Evolutionary conservation across 2,797 vertebrate genomes (phyloP).

Genomic region (Dendrocincla fuliginosa): DNA sequence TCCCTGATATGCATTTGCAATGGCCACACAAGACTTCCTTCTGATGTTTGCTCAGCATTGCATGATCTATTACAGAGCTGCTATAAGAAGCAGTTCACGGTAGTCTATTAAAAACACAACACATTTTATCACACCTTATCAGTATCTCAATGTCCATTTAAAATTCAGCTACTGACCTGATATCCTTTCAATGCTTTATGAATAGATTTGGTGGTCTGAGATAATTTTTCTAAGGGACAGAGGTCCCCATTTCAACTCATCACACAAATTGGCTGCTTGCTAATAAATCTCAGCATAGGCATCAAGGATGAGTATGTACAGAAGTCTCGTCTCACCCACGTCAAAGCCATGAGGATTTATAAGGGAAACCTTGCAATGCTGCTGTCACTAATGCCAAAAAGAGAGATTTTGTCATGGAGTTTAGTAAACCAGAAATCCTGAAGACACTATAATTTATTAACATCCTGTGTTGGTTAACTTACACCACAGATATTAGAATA

Average conservation of each 20-base stretch:
- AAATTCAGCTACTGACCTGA: not conserved
- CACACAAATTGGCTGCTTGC: not conserved
- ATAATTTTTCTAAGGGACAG: slow-evolving; percentile 12
- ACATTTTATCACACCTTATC: slow-evolving; percentile 21
- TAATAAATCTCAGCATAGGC: slow-evolving; percentile 25
- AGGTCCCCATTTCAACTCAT: not conserved
- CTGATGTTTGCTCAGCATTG: not conserved
- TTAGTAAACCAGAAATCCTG: slow-evolving; percentile 4
- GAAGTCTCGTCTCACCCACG: not conserved
- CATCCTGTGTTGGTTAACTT: not conserved
- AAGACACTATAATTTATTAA: not conserved
- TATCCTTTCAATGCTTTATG: not conserved
- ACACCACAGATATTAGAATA: not conserved
- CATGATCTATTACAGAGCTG: not conserved
- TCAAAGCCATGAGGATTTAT: not conserved
- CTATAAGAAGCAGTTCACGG: not conserved
- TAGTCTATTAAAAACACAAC: not conserved
- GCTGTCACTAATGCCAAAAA: not conserved
- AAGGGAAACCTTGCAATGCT: not conserved
- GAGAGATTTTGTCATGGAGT: not conserved
- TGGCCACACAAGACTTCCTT: not conserved
- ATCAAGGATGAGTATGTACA: not conserved
- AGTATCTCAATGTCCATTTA: not conserved
- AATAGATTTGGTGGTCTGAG: not conserved
- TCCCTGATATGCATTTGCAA: not conserved